phyloP scores from a whole-genome alignment of 2,888 invertebrate species.

The Hololepta plana region DNA sequence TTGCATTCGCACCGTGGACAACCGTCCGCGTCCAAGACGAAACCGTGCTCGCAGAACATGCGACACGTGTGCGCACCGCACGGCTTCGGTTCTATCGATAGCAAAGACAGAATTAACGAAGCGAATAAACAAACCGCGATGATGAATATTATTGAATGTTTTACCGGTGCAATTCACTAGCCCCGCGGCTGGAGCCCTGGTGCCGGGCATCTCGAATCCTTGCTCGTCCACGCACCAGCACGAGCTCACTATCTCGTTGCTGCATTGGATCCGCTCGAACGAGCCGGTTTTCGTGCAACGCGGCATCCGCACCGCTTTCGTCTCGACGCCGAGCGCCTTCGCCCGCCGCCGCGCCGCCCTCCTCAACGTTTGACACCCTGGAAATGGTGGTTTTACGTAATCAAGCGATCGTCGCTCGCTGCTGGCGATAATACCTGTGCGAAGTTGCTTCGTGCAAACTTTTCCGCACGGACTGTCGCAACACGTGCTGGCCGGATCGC shows the following conservation, averaged over 20 bases:
- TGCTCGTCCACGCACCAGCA: slow-evolving; percentile 76
- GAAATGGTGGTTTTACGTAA: slow-evolving; percentile 10
- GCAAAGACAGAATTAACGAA: slow-evolving; percentile 1
- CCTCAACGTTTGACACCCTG: slow-evolving; percentile 48
- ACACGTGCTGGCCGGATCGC: slow-evolving; percentile 41
- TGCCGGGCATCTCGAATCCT: slow-evolving; percentile 63
- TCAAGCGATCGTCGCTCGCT: background rate
- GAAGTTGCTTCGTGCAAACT: slow-evolving; percentile 39
- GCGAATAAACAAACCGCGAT: background rate
- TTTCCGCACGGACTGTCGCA: slow-evolving; percentile 49
- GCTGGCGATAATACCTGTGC: slow-evolving; percentile 32
- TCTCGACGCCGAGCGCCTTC: slow-evolving; percentile 34
- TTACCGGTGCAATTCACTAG: slow-evolving; percentile 50
- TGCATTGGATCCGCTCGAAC: slow-evolving; percentile 63
- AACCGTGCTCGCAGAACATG: slow-evolving; percentile 74
- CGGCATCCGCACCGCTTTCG: slow-evolving; percentile 39
- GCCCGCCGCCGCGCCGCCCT: slow-evolving; percentile 42
- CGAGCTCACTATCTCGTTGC: slow-evolving; percentile 47
- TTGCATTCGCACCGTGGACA: slow-evolving; percentile 67
- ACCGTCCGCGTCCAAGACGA: slow-evolving; percentile 48
- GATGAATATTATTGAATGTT: slow-evolving; percentile 7
- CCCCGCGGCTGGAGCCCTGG: slow-evolving; percentile 43
- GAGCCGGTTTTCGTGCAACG: slow-evolving; percentile 53
- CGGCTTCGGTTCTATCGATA: slow-evolving; percentile 33
- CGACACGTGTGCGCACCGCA: slow-evolving; percentile 70